Evolutionary conservation across 2,113 vertebrate species (phyloP), one percentile per base, ranked within the genome.

Genomic region (Diadophis punctatus): DNA sequence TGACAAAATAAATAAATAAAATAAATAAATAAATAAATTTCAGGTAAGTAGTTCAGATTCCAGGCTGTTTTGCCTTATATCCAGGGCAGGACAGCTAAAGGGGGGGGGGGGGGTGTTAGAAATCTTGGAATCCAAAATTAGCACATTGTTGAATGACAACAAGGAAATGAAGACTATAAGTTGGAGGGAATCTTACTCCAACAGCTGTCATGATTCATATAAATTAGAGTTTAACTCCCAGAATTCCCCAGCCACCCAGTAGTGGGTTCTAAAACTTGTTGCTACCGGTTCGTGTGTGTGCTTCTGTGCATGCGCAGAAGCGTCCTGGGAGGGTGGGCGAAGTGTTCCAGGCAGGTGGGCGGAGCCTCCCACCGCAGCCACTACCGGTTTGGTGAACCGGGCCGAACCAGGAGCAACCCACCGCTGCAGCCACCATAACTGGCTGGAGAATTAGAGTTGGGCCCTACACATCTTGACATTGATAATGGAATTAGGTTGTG

Each of bases 71-170:
- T 34, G 60, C 27, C 30, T n/a, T 68, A 16, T n/a, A 68, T n/a
- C 30, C n/a, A 68, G n/a, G 63, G 30, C 63, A 68, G 63, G 30
- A 68, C 5, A 34, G 63, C 12, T 34, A 68, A 68, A 55, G 18
- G 1, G 16, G 4, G 18, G 16, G 53, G 52, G 11, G 10, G 2
- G 49, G 51, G 3, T n/a, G n/a, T n/a, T n/a, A 0, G 0, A 6
- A 55, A 18, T 4, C 14, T 34, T 34, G 34, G 63, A 68, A 68
- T 68, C 14, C 14, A 68, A 68, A 68, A n/a, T 68, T n/a, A 68
- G 63, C 63, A 68, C n/a, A 2, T 34, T 68, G 2, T 34, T 68
- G 63, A 68, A 68, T 7, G 30, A n/a, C 63, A 68, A 18, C 63
- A n/a, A 68, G 30, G 30, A n/a, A 68, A 68, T 68, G 5, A 68